Base-by-base conservation (phyloP, 2,797 vertebrate species). In the Microchirus variegatus region DNA sequence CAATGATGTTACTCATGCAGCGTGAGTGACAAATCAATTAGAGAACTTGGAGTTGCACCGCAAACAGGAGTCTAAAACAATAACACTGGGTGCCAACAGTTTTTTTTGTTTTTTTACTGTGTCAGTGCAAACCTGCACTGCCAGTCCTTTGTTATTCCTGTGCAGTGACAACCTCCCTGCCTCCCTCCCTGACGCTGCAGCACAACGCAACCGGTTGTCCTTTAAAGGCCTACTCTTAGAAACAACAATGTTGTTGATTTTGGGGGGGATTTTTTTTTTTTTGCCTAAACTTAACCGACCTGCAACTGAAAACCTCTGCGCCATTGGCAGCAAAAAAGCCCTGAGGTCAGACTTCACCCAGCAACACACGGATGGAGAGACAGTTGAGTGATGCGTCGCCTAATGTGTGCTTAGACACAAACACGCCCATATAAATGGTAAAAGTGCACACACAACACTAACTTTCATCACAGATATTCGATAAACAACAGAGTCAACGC, bases 61-160 rank as follows among this genome's bases (percentile, higher is more conserved):
- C n/a, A 48, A 66, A 47, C n/a, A 56, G 12, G 26, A 59, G 17
- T 18, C 11, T 16, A 6, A 42, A 53, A 37, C n/a, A 50, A 13
- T 40, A 6, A 60, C 19, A 59, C 10, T 61, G 22, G 5, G 51
- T 60, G 49, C 43, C 49, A 75, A 38, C 56, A 16, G 13, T 61
- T 51, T 72, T 76, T 66, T 35, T 71, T 76, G 59, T 72, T 76
- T 66, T 35, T 71, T 76, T 59, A 70, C 42, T 22, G 22, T 22
- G 22, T 22, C 22, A 63, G 56, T 78, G 67, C 61, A 77, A 73
- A 83, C 35, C 16, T 65, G 66, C 35, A 36, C 35, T 71, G 31
- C 31, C 37, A 65, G 62, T 59, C 86, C 70, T 63, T 88, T 76
- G 59, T 80, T 87, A 70, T 84, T 87, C 53, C 47, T 82, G 50